Base-by-base conservation (phyloP, 2,797 vertebrate genomes). In the Falco peregrinus region DNA sequence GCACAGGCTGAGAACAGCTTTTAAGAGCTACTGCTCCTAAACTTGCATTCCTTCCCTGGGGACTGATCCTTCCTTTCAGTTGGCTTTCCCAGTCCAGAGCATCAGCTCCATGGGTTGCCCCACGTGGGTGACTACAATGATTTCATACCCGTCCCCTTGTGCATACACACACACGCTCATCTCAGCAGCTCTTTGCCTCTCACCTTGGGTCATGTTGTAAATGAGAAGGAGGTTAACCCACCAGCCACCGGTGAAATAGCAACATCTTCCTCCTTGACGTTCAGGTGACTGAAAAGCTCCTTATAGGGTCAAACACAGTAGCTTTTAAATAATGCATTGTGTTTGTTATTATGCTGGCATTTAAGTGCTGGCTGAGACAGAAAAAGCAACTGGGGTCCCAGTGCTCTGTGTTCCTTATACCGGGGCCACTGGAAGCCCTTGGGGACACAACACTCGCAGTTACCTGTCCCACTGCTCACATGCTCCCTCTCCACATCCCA, bases 291-390 rank as follows among this genome's bases (percentile, higher is more conserved):
- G 84, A 39, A 89, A 89, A 94, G 86, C 85, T 95, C 93, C 93
- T 95, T 73, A 81, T 64, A 73, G 91, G 95, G 94, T 93, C 90
- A 86, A 83, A 90, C 90, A n/a, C 39, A 8, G 84, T 6, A 33
- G 43, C 91, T 95, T 94, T 89, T 97, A 92, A 97, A 92, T 81
- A 89, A 95, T 81, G 78, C 69, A 92, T 81, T 45, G 5, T 56
- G 87, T 87, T 84, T 89, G 82, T 84, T 86, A n/a, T 48, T 53
- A 76, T 54, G 64, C 10, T 94, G 96, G 81, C 63, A 87, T 96
- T 96, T 67, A 67, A 92, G 87, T 43, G 88, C 84, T 81, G 56
- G 37, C 81, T 75, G 80, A 91, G 83, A 74, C n/a, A 56, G 26
- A 35, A 47, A 75, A 87, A 68, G 60, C 45, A 43, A 47, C 68